Evolutionary conservation across 2,113 vertebrate genomes (phyloP).

Genomic region (Pleuronectes platessa): DNA sequence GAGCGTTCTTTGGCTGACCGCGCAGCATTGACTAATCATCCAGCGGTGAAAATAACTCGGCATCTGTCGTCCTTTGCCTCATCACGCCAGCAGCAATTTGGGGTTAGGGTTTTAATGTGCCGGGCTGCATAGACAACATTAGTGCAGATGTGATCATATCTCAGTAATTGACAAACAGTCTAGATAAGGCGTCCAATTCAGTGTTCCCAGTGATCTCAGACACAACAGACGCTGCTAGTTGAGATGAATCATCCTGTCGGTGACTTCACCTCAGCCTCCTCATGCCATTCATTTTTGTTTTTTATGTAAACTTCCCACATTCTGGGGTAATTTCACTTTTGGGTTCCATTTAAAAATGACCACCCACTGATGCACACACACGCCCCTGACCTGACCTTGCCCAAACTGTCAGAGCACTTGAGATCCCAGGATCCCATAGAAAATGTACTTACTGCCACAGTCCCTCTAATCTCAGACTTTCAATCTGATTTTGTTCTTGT

Average conservation of each 20-base stretch:
- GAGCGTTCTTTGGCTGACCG: constrained; percentile 36
- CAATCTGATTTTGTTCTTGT: constrained; percentile 37
- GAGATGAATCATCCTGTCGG: neutral
- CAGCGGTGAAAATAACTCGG: constrained; percentile 23
- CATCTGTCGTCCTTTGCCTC: constrained; percentile 37
- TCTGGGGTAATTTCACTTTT: constrained; percentile 22
- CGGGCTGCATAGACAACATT: no score
- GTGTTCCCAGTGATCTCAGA: neutral
- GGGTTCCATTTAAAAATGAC: constrained; percentile 9
- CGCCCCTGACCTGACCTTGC: neutral
- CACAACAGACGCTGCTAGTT: neutral
- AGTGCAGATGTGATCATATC: neutral
- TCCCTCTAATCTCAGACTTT: constrained; percentile 62
- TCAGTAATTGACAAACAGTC: neutral
- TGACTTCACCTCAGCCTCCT: neutral
- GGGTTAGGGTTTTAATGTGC: no score
- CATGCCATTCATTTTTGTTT: neutral
- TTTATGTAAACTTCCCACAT: constrained; percentile 9
- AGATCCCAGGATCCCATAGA: constrained; percentile 21
- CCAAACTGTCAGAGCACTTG: neutral
- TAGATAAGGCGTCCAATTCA: neutral
- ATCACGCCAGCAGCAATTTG: neutral
- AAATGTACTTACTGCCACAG: constrained; percentile 21
- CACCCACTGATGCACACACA: neutral
- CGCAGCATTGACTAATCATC: constrained; percentile 43